Evolutionary conservation across 1,140 invertebrate species (phyloP), one percentile per base, ranked within the genome.

Genomic region (Drosophila persimilis): DNA sequence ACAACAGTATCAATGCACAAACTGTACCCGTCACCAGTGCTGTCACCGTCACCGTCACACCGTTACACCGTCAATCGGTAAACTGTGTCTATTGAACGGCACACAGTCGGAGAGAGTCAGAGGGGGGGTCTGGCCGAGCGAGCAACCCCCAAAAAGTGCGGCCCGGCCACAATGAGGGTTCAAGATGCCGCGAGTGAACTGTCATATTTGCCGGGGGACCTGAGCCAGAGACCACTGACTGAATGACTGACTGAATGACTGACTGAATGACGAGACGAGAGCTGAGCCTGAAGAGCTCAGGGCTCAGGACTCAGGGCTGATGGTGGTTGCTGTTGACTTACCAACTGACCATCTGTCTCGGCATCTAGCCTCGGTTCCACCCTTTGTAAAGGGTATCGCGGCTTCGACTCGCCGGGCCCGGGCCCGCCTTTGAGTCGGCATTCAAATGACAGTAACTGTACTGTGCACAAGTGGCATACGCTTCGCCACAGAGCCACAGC

Each of bases 1-100:
- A 88, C 83, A 88, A 88, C 83, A 88, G 83, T 88, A 88, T 88
- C 83, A 88, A 88, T 88, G 83, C 75, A 88, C 83, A 79, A 88
- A 88, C 83, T 88, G 83, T 88, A 88, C 83, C 78, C 80, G 50
- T 63, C 60, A 71, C 80, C 67, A 74, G 56, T 6, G 46, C 56
- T 46, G 48, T 44, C 67, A 73, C 51, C 51, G 48, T 62, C 60
- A 70, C 80, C 67, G 47, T 43, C 57, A 73, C 51, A 73, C 51
- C 51, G 29, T 6, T 17, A 17, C 50, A 31, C 48, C 48, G 35
- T 31, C 51, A 56, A 39, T 73, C 70, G 70, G 70, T 73, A 73
- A 64, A 64, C 71, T 73, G 65, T 69, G 44, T 69, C 51, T 69
- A n/a, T 53, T 39, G 35, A 39, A 39, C n/a, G 26, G 64, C 17